Evolutionary conservation across 2,888 invertebrate species (phyloP).

Genomic region (Tachina fera): DNA sequence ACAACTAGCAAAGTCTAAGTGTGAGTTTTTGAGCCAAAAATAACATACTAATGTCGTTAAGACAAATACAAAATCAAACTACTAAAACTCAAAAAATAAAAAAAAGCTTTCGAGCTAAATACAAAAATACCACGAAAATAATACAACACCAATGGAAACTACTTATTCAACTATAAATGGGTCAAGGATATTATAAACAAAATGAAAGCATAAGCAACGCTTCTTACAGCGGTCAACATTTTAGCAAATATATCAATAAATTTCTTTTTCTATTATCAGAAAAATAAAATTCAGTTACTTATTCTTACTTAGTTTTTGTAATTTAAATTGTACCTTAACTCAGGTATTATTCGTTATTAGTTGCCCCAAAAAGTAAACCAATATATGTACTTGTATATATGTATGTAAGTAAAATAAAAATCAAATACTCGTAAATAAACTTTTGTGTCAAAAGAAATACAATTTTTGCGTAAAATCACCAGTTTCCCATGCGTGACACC

Average conservation of each 20-base stretch:
- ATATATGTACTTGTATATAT: too few species aligned
- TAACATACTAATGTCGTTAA: slow-evolving; percentile 28
- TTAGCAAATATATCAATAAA: slow-evolving; percentile 55
- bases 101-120: too few species aligned
- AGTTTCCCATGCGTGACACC: slow-evolving; percentile 50
- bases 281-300: background rate
- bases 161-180: slow-evolving; percentile 38
- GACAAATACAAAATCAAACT: slow-evolving; percentile 12
- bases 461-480: slow-evolving; percentile 47
- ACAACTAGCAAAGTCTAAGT: too few species aligned
- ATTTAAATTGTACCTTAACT: background rate
- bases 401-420: background rate
- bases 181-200: slow-evolving; percentile 58
- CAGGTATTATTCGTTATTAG: slow-evolving; percentile 5
- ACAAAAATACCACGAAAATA: slow-evolving; percentile 4
- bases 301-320: background rate
- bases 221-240: background rate
- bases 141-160: background rate
- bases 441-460: too few species aligned
- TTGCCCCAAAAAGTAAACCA: background rate
- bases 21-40: background rate
- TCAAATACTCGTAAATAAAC: too few species aligned
- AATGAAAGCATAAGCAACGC: background rate
- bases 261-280: background rate
- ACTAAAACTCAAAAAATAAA: background rate